Conservation (phyloP, 2,888 invertebrate genomes). For the Drosophila bunnanda region DNA sequence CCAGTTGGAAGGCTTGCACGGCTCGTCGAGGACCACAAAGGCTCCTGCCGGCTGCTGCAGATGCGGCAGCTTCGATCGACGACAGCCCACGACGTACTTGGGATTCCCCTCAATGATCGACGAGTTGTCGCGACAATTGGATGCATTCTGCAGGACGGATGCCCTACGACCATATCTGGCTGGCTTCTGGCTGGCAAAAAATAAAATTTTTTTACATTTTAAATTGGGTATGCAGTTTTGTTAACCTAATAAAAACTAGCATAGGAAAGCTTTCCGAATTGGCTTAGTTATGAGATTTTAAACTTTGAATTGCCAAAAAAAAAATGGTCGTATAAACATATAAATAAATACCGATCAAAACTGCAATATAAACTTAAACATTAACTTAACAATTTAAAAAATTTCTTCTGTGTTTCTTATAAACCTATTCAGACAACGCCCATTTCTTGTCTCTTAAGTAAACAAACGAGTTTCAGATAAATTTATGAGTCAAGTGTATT, state of each 20-base stretch:
- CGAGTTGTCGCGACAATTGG: constrained; percentile 78
- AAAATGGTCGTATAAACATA: too few species aligned
- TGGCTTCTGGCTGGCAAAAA: too few species aligned
- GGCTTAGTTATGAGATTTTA: too few species aligned
- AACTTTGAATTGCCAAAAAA: too few species aligned
- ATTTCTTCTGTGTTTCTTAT: too few species aligned
- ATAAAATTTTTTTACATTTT: too few species aligned
- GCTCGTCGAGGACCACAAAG: constrained; percentile 84
- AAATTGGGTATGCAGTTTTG: not conserved
- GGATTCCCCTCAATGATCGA: constrained; percentile 82
- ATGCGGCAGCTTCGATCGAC: constrained; percentile 55
- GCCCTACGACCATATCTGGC: constrained; percentile 83
- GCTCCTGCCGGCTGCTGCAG: constrained; percentile 66
- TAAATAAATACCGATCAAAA: too few species aligned
- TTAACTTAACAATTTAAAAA: too few species aligned
- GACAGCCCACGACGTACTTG: constrained; percentile 76
- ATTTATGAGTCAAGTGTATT: not conserved
- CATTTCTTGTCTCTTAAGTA: not conserved
- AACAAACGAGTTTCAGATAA: not conserved
- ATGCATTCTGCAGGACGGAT: constrained; percentile 76
- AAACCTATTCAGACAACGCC: not conserved
- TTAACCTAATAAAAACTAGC: too few species aligned
- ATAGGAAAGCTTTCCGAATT: too few species aligned
- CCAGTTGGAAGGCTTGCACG: constrained; percentile 83
- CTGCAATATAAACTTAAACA: too few species aligned